phyloP scores from a whole-genome alignment of 2,888 invertebrate species.

The Philhelius pedissequus region DNA sequence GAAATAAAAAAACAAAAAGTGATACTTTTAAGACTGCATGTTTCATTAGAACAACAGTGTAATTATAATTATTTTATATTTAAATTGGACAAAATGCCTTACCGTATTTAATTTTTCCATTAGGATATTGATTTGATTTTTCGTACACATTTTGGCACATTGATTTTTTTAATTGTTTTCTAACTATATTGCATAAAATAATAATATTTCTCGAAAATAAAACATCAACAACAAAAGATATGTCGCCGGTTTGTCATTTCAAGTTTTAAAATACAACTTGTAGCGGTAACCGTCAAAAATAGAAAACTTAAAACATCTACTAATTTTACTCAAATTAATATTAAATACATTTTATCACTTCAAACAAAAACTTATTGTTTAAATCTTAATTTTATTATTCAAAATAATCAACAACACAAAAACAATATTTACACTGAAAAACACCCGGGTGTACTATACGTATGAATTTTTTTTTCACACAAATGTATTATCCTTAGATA shows the following conservation, averaged over 20 bases:
- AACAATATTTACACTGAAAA: background rate
- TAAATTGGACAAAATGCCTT: slow-evolving; percentile 2
- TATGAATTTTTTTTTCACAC: background rate
- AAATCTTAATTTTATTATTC: background rate
- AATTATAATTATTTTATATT: no score
- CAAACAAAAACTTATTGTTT: background rate
- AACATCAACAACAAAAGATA: slow-evolving; percentile 20
- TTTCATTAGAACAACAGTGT: no score
- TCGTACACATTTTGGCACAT: slow-evolving; percentile 55
- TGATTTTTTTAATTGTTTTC: background rate
- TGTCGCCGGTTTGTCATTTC: slow-evolving; percentile 26
- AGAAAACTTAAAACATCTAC: background rate
- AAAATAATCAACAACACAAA: background rate
- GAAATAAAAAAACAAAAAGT: no score
- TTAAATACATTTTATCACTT: background rate
- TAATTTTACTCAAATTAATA: background rate
- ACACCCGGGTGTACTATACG: slow-evolving; percentile 41
- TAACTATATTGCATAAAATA: background rate
- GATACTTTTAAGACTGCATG: no score
- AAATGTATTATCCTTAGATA: background rate
- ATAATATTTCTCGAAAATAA: background rate
- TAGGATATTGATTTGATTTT: slow-evolving; percentile 63
- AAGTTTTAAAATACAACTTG: background rate
- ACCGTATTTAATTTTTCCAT: slow-evolving; percentile 65
- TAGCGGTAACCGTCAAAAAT: background rate